Conservation (phyloP, 2,888 invertebrate genomes). For the Eumacrocentrus americanus region DNA sequence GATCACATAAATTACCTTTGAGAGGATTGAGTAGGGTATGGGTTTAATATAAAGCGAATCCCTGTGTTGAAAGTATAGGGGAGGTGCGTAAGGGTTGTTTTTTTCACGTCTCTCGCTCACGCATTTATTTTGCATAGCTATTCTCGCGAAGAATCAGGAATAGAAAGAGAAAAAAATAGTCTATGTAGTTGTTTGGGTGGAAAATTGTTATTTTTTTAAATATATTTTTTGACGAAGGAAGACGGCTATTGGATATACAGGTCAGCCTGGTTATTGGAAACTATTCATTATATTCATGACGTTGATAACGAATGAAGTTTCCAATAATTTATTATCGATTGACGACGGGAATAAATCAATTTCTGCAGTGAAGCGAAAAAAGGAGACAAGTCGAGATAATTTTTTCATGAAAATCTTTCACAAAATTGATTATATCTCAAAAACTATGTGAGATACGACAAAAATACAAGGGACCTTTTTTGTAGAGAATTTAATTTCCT, state of each 20-base stretch:
- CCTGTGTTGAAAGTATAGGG: too few relatives aligned
- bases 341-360: too few relatives aligned
- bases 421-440: too few relatives aligned
- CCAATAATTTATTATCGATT: slow-evolving; percentile 41
- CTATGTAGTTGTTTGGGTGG: background rate
- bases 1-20: slow-evolving; percentile 27
- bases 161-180: background rate
- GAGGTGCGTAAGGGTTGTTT: slow-evolving; percentile 4
- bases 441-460: too few relatives aligned
- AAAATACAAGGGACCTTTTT: too few relatives aligned
- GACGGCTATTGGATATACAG: background rate
- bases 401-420: too few relatives aligned
- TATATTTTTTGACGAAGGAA: background rate
- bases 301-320: slow-evolving; percentile 44
- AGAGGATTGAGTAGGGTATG: too few relatives aligned
- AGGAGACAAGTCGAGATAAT: too few relatives aligned
- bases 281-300: slow-evolving; percentile 40
- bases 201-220: too few relatives aligned
- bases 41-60: too few relatives aligned
- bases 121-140: background rate
- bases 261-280: slow-evolving; percentile 39
- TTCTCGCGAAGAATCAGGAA: background rate
- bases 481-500: too few relatives aligned
- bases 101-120: slow-evolving; percentile 4
- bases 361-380: too few relatives aligned